phyloP scores from a whole-genome alignment of 2,797 vertebrate species.

The Acropternis orthonyx region DNA sequence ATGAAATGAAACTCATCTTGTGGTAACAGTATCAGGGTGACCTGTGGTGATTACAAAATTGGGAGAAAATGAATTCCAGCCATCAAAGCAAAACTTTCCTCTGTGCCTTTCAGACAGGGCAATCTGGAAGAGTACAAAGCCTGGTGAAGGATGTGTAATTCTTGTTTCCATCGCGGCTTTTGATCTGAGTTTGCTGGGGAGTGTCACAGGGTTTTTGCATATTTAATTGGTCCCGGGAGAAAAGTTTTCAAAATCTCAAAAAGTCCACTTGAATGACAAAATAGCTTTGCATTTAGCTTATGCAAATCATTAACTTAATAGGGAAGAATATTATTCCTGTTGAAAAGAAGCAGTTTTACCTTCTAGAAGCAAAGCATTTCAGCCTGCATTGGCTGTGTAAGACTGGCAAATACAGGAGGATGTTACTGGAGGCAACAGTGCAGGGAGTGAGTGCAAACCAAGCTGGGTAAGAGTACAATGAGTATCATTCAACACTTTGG shows the following conservation, averaged over 20 bases:
- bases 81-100: neutral
- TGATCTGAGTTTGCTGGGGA: neutral
- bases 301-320: neutral
- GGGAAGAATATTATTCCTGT: neutral
- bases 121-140: neutral
- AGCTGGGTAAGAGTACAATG: too few relatives aligned
- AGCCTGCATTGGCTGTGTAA: neutral
- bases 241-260: neutral
- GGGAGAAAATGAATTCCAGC: neutral
- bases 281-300: neutral
- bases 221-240: neutral
- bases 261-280: neutral
- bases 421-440: neutral
- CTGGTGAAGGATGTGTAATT: neutral
- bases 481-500: neutral
- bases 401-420: neutral
- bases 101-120: neutral
- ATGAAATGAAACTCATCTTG: accelerated
- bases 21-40: neutral
- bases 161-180: neutral
- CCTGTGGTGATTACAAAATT: neutral
- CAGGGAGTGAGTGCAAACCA: neutral
- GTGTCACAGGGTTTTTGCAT: neutral
- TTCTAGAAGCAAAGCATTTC: neutral
- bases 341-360: neutral